Conservation (phyloP, 92 coral and sea anemone genomes). For the Umimayanthus chanpuru region DNA sequence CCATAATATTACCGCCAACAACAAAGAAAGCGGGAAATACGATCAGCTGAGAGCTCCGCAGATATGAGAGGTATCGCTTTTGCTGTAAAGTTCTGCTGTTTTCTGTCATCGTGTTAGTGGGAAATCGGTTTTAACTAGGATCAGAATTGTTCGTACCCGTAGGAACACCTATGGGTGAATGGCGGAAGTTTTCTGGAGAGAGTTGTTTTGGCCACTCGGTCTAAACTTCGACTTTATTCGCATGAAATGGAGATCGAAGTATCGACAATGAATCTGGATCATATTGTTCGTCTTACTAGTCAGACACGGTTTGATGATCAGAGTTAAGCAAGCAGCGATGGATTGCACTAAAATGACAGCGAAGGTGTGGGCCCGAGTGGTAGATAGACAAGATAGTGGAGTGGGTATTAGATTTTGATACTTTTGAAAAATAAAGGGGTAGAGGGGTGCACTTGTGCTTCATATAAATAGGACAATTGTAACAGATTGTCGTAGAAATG, state of each 20-base stretch:
- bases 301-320: background rate
- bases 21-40: constrained; percentile 91
- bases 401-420: too few species aligned
- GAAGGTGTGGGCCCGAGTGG: too few species aligned
- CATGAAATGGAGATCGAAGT: background rate
- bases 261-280: background rate
- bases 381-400: too few species aligned
- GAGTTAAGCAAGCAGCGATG: background rate
- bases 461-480: too few species aligned
- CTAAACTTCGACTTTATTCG: background rate
- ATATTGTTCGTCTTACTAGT: background rate
- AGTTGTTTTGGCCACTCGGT: background rate
- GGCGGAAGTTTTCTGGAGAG: constrained; percentile 5
- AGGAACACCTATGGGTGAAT: background rate
- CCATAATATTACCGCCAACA: constrained; percentile 80
- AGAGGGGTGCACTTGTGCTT: too few species aligned
- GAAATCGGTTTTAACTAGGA: background rate
- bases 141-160: background rate
- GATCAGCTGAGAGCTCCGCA: constrained; percentile 71
- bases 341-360: background rate
- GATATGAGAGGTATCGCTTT: constrained; percentile 21
- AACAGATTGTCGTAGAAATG: too few species aligned
- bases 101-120: background rate
- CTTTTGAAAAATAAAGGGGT: too few species aligned
- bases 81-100: background rate